Conservation (phyloP, 2,888 invertebrate species). For the Diarsia mendica region DNA sequence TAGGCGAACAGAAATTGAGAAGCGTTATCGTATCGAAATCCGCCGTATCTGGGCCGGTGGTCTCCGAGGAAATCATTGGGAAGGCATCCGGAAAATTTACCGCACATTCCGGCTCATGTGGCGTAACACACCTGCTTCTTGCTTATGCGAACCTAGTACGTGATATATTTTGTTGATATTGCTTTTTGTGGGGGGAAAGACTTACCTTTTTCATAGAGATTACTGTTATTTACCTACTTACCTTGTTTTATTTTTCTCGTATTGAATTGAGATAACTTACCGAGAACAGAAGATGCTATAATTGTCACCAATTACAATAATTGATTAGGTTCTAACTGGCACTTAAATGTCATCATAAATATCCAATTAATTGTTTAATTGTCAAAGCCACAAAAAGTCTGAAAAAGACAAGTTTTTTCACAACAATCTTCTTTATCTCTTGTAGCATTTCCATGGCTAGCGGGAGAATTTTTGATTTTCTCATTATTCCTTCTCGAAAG, state of each 20-base stretch:
- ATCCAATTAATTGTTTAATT: slow-evolving; percentile 38
- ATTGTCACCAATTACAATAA: slow-evolving; percentile 33
- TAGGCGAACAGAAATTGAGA: slow-evolving; percentile 86
- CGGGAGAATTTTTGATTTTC: slow-evolving; percentile 62
- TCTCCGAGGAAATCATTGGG: slow-evolving; percentile 95
- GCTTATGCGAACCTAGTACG: slow-evolving; percentile 84
- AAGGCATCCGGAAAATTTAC: slow-evolving; percentile 93
- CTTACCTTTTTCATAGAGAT: slow-evolving; percentile 64
- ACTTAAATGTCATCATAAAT: slow-evolving; percentile 45
- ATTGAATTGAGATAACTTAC: not conserved
- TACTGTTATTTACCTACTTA: slow-evolving; percentile 47
- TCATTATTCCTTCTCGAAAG: slow-evolving; percentile 65
- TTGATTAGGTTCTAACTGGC: slow-evolving; percentile 18
- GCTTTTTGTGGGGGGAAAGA: slow-evolving; percentile 67
- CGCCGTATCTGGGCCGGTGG: slow-evolving; percentile 89
- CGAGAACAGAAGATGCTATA: slow-evolving; percentile 21
- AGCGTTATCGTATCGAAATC: slow-evolving; percentile 90
- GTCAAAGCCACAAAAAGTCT: slow-evolving; percentile 20
- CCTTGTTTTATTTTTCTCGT: slow-evolving; percentile 32
- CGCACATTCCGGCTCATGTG: slow-evolving; percentile 88
- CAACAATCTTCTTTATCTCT: slow-evolving; percentile 4
- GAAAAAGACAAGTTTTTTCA: slow-evolving; percentile 5
- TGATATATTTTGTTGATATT: slow-evolving; percentile 84
- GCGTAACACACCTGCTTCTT: slow-evolving; percentile 87
- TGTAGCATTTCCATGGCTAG: slow-evolving; percentile 18